A percentile compares a stretch with the other conserved stretches of the same genome.
Conservation (phyloP, 2,888 invertebrate species). For the Alsophila aescularia region DNA sequence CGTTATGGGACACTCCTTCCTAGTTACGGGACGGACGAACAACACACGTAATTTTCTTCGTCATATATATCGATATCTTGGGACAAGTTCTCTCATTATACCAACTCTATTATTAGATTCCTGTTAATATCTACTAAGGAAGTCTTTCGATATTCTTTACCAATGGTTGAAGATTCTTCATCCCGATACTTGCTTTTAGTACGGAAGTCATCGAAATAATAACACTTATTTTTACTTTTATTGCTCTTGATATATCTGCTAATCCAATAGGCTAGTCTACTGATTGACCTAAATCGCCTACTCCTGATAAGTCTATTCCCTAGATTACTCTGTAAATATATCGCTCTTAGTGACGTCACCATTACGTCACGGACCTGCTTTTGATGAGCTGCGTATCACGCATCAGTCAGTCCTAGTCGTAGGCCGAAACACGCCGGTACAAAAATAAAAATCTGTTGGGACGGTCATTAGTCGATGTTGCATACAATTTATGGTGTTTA, state of each 20-base stretch:
- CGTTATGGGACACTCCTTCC: constrained; percentile 55
- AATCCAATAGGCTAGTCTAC: constrained; percentile 11
- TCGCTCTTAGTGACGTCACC: constrained; percentile 62
- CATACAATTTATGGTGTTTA: constrained; percentile 31
- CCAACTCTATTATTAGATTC: constrained; percentile 9
- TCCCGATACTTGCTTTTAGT: neutral
- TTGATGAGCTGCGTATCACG: constrained; percentile 58
- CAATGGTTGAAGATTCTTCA: neutral
- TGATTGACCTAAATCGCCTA: constrained; percentile 13
- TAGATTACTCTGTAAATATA: constrained; percentile 47
- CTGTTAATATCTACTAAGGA: neutral
- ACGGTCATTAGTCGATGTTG: constrained; percentile 24
- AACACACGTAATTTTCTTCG: constrained; percentile 33
- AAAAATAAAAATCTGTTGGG: constrained; percentile 31
- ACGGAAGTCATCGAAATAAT: neutral
- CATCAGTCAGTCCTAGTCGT: constrained; percentile 57
- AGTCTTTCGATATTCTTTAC: neutral
- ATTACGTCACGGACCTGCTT: constrained; percentile 55
- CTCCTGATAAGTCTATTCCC: constrained; percentile 13
- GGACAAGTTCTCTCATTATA: constrained; percentile 2
- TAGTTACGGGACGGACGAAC: constrained; percentile 40
- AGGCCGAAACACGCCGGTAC: constrained; percentile 46
- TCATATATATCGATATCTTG: constrained; percentile 24
- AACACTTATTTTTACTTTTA: neutral
- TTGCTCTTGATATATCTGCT: constrained; percentile 1